phyloP scores from a whole-genome alignment of 2,113 vertebrate genomes.

The Psophia crepitans region DNA sequence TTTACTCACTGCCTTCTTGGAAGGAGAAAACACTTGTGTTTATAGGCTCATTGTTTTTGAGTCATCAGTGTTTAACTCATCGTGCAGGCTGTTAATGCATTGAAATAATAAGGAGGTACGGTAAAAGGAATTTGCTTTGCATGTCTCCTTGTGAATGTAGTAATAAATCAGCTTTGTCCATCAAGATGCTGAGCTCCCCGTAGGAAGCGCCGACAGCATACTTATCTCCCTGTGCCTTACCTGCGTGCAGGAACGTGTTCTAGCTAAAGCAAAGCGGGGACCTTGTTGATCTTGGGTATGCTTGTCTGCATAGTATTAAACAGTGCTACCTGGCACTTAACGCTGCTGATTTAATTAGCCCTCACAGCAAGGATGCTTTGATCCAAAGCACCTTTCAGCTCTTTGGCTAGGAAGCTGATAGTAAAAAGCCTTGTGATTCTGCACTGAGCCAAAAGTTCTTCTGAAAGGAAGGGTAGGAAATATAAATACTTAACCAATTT shows the following conservation, averaged over 20 bases:
- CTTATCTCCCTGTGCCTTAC: background rate
- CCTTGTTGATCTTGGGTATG: background rate
- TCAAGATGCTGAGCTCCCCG: background rate
- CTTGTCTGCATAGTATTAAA: background rate
- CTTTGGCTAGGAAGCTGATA: background rate
- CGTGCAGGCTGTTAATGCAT: background rate
- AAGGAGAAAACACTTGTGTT: background rate
- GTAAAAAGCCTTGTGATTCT: background rate
- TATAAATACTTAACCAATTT: background rate
- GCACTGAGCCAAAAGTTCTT: background rate
- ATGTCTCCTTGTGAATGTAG: background rate
- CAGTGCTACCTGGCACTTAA: background rate
- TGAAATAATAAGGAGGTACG: background rate
- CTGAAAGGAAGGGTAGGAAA: background rate
- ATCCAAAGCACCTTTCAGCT: background rate
- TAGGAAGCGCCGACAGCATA: background rate
- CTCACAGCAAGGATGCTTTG: background rate
- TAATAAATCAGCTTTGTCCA: background rate
- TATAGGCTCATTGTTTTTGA: background rate
- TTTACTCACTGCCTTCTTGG: background rate
- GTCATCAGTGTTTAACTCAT: conserved; percentile 7
- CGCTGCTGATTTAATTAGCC: background rate
- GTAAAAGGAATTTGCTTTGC: background rate
- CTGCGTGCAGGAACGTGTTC: background rate
- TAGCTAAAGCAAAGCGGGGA: background rate